These are phyloP conservation scores for Neodontobutis hainanensis DNA, from an alignment of 2,113 vertebrate species.

Conservation along the genomic window DNA sequence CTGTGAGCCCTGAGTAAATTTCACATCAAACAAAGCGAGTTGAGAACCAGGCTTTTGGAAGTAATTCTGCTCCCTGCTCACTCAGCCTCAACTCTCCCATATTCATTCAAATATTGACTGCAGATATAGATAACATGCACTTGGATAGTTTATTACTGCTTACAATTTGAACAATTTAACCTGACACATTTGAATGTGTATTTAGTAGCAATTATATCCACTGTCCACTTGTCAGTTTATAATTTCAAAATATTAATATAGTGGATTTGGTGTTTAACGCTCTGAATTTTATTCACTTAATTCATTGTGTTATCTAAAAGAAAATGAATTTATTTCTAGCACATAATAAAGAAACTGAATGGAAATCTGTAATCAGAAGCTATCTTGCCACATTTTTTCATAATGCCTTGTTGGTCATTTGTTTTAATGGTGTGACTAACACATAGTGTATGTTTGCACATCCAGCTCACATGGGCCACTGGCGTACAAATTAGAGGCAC, in stretches of 20 bases:
- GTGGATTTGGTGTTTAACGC: too few relatives aligned
- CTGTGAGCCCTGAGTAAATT: conserved; percentile 30
- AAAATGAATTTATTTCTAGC: too few relatives aligned
- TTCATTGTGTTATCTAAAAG: too few relatives aligned
- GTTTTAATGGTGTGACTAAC: background rate
- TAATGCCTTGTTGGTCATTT: conserved; percentile 12
- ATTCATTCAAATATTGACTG: conserved; percentile 3
- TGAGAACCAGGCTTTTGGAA: background rate
- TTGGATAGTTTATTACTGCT: conserved; percentile 14
- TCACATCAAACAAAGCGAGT: conserved; percentile 4
- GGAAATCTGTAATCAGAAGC: conserved; percentile 12
- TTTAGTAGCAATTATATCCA: too few relatives aligned
- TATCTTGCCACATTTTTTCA: conserved; percentile 16
- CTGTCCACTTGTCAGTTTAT: too few relatives aligned
- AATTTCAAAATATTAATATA: too few relatives aligned
- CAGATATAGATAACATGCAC: conserved; percentile 14
- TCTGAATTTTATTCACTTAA: too few relatives aligned
- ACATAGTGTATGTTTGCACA: background rate
- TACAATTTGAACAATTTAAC: background rate
- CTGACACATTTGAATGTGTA: background rate
- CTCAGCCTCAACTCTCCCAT: conserved; percentile 18
- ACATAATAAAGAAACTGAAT: background rate
- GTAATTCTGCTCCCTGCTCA: background rate
- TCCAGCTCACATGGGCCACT: background rate
- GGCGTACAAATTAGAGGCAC: conserved; percentile 6